phyloP scores from a whole-genome alignment of 2,113 vertebrate genomes.

The Barbus barbus region DNA sequence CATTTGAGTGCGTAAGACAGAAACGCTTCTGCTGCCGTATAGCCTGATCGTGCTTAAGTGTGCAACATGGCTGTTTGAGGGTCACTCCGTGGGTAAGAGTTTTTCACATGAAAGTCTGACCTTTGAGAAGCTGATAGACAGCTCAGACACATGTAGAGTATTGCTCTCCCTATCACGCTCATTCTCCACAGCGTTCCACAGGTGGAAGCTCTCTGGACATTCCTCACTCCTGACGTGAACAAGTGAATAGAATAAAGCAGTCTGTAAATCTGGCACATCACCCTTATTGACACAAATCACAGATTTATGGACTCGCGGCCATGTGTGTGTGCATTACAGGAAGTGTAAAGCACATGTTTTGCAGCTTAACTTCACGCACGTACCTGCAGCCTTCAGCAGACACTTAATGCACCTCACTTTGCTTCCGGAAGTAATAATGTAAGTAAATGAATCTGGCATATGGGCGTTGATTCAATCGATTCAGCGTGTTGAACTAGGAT shows the following conservation, averaged over 20 bases:
- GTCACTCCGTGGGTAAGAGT: slow-evolving; percentile 36
- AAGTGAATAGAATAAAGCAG: slow-evolving; percentile 53
- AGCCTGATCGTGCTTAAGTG: slow-evolving; percentile 32
- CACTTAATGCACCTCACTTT: slow-evolving; percentile 39
- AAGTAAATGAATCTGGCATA: slow-evolving; percentile 49
- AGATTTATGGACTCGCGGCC: slow-evolving; percentile 42
- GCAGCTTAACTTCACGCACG: slow-evolving; percentile 30
- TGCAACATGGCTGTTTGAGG: slow-evolving; percentile 39
- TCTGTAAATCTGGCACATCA: slow-evolving; percentile 43
- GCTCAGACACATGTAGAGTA: slow-evolving; percentile 51
- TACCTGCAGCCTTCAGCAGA: slow-evolving; percentile 32
- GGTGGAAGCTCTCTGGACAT: slow-evolving; percentile 51
- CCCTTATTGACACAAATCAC: slow-evolving; percentile 50
- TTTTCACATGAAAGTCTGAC: neutral
- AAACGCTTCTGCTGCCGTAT: neutral
- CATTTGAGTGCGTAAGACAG: slow-evolving; percentile 10
- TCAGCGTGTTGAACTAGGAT: slow-evolving; percentile 45
- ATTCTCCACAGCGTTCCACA: slow-evolving; percentile 53
- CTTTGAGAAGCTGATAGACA: neutral
- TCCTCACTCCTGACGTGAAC: slow-evolving; percentile 47
- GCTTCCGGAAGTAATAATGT: slow-evolving; percentile 39
- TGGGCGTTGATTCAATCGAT: slow-evolving; percentile 33
- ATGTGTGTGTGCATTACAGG: slow-evolving; percentile 48
- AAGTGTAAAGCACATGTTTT: slow-evolving; percentile 55
- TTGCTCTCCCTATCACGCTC: slow-evolving; percentile 34